These are phyloP conservation scores for Tapera naevia DNA, from an alignment of 2,797 vertebrate genomes.

Conservation along the genomic window DNA sequence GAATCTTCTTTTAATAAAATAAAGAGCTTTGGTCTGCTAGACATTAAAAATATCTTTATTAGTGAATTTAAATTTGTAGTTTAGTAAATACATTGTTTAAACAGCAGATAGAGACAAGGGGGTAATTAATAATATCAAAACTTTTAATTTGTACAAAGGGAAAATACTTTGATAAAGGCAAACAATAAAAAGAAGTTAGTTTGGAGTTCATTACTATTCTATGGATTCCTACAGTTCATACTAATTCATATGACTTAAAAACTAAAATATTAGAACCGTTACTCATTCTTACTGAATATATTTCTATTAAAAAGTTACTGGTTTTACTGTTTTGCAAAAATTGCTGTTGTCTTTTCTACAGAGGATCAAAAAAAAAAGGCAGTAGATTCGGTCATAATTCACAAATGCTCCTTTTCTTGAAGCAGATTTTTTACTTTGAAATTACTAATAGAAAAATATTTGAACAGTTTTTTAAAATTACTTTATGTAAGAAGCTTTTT, in stretches of 20 bases:
- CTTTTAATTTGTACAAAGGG: conserved; percentile 7
- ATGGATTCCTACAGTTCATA: not conserved
- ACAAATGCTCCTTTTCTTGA: conserved; percentile 22
- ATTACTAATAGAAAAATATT: conserved; percentile 32
- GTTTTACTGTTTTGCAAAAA: conserved; percentile 34
- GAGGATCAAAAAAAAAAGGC: not conserved
- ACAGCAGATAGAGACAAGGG: conserved; percentile 19
- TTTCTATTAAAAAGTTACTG: conserved; percentile 1
- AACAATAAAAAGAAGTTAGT: conserved; percentile 24
- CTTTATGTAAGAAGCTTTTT: conserved; percentile 15
- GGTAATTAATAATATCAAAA: not conserved
- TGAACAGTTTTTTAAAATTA: not conserved
- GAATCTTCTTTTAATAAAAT: not conserved
- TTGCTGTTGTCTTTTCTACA: conserved; percentile 36
- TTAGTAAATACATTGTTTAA: conserved; percentile 23
- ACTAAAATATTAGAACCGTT: conserved; percentile 11
- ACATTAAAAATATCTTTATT: not conserved
- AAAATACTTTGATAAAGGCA: conserved; percentile 40
- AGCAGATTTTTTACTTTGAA: conserved; percentile 32
- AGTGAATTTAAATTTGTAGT: not conserved
- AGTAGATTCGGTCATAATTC: not conserved
- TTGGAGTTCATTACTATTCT: conserved; percentile 4
- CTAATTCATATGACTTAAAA: not conserved
- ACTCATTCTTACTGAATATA: not conserved
- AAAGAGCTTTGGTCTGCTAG: not conserved